Base-by-base conservation (phyloP, 1,140 invertebrate genomes). In the Rhagoletis zephyria region DNA sequence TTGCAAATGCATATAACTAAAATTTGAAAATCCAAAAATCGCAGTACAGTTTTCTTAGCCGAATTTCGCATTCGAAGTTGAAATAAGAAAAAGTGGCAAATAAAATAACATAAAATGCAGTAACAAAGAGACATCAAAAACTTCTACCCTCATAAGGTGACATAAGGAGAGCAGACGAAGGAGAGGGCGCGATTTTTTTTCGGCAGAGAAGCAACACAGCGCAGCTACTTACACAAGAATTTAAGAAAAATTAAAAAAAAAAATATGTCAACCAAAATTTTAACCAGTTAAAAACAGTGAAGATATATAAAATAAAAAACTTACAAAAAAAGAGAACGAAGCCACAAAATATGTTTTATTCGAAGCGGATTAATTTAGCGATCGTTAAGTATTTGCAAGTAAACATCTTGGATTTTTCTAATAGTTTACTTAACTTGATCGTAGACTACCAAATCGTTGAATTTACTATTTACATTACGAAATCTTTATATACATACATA, bases 281-380 rank as follows among this genome's bases (percentile, higher is more conserved):
- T 85, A 85, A 85, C 85, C 63, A 59, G 51, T 63, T 63, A 63
- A 19, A 85, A 85, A 85, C n/a, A 63, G 19, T 63, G 42, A 86
- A 19, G 85, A n/a, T 63, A 64, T 86, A 65, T 30, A 60, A 85
- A 85, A n/a, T 19, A 85, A 85, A 85, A 86, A 61, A 86, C 14
- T 60, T 63, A 65, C 61, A 85, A 45, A 86, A 3, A 45, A 86
- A 63, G 63, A 86, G 59, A 86, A 86, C 42, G 63, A 86, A 86
- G 59, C 59, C 40, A 86, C 10, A 86, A 40, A 42, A 14, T 10
- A 19, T 30, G 60, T 85, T 85, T 85, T 30, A 59, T 42, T 61
- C 40, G 42, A 9, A 77, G 4, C 19, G 14, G 74, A 77, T 3
- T 45, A 67, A 4, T 67, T 40, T 5, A 30, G 40, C 5, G 16